Evolutionary conservation across 2,888 invertebrate genomes (phyloP), one percentile per base, ranked within the genome.

Genomic region (Trichogramma dendrolimi): DNA sequence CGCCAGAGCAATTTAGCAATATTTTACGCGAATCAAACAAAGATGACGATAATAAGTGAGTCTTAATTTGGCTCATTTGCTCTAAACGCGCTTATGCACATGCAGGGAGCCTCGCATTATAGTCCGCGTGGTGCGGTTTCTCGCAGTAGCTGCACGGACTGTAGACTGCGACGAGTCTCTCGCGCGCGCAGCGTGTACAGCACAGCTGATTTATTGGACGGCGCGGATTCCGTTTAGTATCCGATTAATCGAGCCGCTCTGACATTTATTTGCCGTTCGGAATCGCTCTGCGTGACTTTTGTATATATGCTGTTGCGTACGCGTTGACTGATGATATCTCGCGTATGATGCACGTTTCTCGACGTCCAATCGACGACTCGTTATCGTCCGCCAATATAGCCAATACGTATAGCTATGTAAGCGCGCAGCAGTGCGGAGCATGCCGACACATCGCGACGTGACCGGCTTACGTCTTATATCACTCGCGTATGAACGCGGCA

Each of bases 31-130:
- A 27, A 27, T 27, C 27, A 27, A 27, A 27, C 27, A 27, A 27
- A 27, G 27, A 27, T 27, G 27, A 27, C 27, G 27, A 27, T 27
- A 27, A 27, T 27, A 2, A 27, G 27, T 14, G 41, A 46, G 46
- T 61, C 58, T 62, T 60, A 65, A 67, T 68, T 70, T 63, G 68
- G 64, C 63, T 63, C 65, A 69, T 70, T 70, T 70, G 47, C 58
- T 51, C 44, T 27, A 27, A 11, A 52, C 42, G 10, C 54, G 47
- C 52, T 43, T 7, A 10, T 7, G 39, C 40, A 11, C 47, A 6
- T 40, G 40, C 27, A 50, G 59, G 5, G 44, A 40, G 44, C 49
- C 11, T 44, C 27, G 42, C 27, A 10, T 42, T 52, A 8, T 46
- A 53, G 38, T 47, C 42, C 48, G 47, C 43, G 41, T 48, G 27